Evolutionary conservation across 1,140 invertebrate genomes (phyloP).

Genomic region (Drosophila asahinai): DNA sequence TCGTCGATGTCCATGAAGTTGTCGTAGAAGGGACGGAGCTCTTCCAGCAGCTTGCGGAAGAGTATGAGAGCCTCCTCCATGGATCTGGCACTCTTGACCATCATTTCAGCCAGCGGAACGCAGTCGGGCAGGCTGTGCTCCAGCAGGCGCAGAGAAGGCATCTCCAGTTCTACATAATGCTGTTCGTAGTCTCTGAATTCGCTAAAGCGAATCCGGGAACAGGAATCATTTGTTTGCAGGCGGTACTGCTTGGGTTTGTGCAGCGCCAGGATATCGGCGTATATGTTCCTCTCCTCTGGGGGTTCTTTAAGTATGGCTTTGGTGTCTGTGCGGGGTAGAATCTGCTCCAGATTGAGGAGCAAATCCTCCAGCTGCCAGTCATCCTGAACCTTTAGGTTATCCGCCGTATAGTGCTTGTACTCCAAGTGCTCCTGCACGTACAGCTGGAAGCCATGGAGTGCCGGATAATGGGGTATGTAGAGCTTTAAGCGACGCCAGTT

Average conservation of each 20-base stretch:
- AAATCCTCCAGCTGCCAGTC: slow-evolving; percentile 51
- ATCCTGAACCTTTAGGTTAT: slow-evolving; percentile 30
- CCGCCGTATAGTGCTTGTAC: slow-evolving; percentile 45
- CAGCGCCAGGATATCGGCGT: slow-evolving; percentile 59
- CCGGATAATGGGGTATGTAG: slow-evolving; percentile 51
- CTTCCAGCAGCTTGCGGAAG: slow-evolving; percentile 66
- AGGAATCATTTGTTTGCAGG: slow-evolving; percentile 53
- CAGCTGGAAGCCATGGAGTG: slow-evolving; percentile 40
- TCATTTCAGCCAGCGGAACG: slow-evolving; percentile 44
- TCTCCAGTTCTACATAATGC: slow-evolving; percentile 70
- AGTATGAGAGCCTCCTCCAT: slow-evolving; percentile 48
- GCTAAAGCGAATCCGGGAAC: slow-evolving; percentile 53
- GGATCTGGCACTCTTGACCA: slow-evolving; percentile 36
- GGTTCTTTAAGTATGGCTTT: not conserved
- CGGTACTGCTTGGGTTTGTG: slow-evolving; percentile 57
- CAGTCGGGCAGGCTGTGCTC: slow-evolving; percentile 74
- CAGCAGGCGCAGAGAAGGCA: slow-evolving; percentile 53
- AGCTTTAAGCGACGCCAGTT: slow-evolving; percentile 53
- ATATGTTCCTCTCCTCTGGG: slow-evolving; percentile 47
- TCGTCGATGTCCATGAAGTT: slow-evolving; percentile 77
- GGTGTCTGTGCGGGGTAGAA: slow-evolving; percentile 15
- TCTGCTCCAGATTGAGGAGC: slow-evolving; percentile 29
- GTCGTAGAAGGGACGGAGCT: slow-evolving; percentile 71
- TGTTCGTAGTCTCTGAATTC: slow-evolving; percentile 54
- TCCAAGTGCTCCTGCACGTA: slow-evolving; percentile 51